Percentiles rank a stretch among this genome's conserved stretches.
Evolutionary conservation across 2,888 invertebrate genomes (phyloP).

Genomic region (Amiota minor): DNA sequence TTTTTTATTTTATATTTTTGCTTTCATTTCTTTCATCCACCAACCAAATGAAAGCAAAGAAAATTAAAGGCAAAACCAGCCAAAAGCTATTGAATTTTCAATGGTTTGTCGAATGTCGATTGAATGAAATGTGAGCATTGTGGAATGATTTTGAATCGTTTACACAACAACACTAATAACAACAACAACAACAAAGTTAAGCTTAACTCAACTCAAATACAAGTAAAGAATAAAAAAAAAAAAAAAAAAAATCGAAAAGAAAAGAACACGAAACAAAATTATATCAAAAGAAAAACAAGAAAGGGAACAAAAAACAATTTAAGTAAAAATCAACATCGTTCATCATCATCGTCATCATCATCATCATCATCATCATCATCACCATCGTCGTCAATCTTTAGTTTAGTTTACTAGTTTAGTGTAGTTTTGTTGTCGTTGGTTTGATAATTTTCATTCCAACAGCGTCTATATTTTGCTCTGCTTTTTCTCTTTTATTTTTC

Average conservation of each 20-base stretch:
- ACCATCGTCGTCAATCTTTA: too few species aligned
- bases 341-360: neutral
- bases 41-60: neutral
- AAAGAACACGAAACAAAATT: neutral
- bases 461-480: slow-evolving; percentile 38
- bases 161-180: neutral
- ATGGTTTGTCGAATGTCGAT: neutral
- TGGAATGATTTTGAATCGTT: too few species aligned
- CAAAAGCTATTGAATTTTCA: slow-evolving; percentile 1
- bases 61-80: neutral
- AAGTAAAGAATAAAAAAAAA: neutral
- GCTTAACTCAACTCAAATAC: neutral
- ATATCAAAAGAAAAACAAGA: neutral
- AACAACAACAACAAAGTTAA: neutral
- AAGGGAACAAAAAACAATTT: neutral
- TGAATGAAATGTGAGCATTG: neutral
- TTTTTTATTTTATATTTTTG: neutral
- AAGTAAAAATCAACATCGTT: too few species aligned
- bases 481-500: slow-evolving; percentile 46
- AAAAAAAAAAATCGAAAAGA: neutral
- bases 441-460: slow-evolving; percentile 33
- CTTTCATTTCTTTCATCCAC: neutral
- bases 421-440: slow-evolving; percentile 4
- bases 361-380: too few species aligned
- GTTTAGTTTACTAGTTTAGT: neutral